phyloP scores from a whole-genome alignment of 2,113 vertebrate genomes.

The Chamaetylas fuelleborni region DNA sequence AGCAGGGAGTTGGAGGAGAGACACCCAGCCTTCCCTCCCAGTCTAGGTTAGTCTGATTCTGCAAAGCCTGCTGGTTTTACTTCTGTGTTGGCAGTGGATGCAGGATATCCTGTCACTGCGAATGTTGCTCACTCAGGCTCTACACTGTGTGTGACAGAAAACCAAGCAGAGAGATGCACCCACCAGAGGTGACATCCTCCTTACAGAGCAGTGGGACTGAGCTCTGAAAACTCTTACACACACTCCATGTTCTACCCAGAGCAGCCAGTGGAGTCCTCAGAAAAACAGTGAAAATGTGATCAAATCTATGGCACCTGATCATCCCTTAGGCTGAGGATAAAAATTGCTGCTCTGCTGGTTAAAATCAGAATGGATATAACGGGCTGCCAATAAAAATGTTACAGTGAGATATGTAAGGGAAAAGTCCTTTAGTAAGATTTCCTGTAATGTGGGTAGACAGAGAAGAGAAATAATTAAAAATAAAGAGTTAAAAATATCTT shows the following conservation, averaged over 20 bases:
- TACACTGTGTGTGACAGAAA: background rate
- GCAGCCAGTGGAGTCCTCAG: background rate
- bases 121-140: background rate
- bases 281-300: background rate
- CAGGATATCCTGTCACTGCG: background rate
- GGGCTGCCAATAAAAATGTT: background rate
- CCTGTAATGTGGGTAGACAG: background rate
- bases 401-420: background rate
- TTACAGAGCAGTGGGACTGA: accelerated
- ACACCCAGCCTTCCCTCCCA: background rate
- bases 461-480: background rate
- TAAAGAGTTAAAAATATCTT: background rate
- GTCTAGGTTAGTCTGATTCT: background rate
- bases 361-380: background rate
- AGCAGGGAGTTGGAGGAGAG: background rate
- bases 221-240: background rate
- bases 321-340: background rate
- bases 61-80: background rate
- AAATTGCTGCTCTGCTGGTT: background rate
- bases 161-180: background rate
- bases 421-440: background rate
- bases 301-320: background rate
- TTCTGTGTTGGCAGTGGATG: background rate
- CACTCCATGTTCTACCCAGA: background rate
- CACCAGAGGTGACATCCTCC: background rate